Conservation (phyloP, 1,140 invertebrate species). For the Phymastichus coffea region DNA sequence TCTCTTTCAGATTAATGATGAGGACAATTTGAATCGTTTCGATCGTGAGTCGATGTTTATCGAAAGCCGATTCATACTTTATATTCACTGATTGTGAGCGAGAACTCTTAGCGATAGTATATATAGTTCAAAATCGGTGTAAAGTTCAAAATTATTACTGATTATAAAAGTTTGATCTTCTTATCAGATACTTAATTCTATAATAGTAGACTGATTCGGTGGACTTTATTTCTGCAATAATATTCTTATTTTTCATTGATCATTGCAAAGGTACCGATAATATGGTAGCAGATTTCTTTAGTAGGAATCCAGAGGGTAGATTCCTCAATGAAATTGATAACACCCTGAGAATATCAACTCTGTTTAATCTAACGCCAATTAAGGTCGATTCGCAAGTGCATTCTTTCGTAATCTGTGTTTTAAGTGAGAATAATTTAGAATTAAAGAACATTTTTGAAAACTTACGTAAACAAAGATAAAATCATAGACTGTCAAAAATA, state of each 20-base stretch:
- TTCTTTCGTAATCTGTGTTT: background rate
- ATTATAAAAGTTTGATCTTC: too few species aligned
- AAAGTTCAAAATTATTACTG: background rate
- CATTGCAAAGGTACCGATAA: background rate
- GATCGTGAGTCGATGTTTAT: slow-evolving; percentile 7
- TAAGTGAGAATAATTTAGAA: background rate
- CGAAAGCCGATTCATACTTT: background rate
- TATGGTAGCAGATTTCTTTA: too few species aligned
- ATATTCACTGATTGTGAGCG: too few species aligned
- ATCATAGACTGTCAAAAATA: too few species aligned
- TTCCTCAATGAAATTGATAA: too few species aligned
- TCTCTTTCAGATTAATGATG: background rate
- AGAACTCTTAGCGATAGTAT: slow-evolving; percentile 10
- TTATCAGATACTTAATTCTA: background rate
- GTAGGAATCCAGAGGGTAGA: too few species aligned
- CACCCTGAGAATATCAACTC: too few species aligned
- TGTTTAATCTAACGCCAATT: too few species aligned
- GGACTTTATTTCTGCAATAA: background rate
- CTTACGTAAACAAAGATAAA: background rate
- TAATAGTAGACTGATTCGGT: background rate
- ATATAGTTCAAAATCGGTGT: background rate
- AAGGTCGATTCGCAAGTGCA: too few species aligned
- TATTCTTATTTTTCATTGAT: background rate
- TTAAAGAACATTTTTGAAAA: background rate
- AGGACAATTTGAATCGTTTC: background rate